Conservation (phyloP, 2,888 invertebrate genomes). For the Drosophila mettleri region DNA sequence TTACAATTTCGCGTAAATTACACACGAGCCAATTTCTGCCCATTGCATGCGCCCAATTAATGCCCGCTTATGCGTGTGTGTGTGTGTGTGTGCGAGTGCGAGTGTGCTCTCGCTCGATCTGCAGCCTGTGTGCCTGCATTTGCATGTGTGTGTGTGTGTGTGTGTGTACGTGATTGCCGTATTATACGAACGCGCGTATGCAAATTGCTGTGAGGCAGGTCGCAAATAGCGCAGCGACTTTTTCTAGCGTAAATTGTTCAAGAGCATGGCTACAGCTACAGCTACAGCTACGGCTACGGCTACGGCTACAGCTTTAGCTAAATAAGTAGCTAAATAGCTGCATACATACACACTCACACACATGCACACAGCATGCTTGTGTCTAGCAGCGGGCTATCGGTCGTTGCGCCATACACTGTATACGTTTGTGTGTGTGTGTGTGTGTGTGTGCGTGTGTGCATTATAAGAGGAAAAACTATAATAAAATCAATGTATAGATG, state of each 20-base stretch:
- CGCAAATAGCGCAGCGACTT: constrained; percentile 60
- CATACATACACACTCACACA: constrained; percentile 1
- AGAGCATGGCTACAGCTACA: constrained; percentile 52
- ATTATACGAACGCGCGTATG: constrained; percentile 54
- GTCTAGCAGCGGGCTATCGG: constrained; percentile 39
- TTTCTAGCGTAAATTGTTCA: constrained; percentile 50
- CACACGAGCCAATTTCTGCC: constrained; percentile 57
- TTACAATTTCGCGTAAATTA: constrained; percentile 58
- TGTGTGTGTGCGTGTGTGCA: not conserved
- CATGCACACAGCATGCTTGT: not conserved
- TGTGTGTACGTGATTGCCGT: constrained; percentile 21
- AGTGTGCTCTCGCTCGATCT: constrained; percentile 28
- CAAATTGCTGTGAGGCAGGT: constrained; percentile 75
- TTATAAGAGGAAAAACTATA: constrained; percentile 28
- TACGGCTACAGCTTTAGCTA: constrained; percentile 31
- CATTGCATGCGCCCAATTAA: constrained; percentile 53
- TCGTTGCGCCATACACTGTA: constrained; percentile 46
- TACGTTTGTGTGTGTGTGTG: too few species aligned
- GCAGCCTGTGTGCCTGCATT: constrained; percentile 10
- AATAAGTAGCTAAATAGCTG: constrained; percentile 31
- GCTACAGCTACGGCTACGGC: constrained; percentile 28
- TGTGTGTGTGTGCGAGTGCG: not conserved
- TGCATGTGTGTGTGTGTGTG: constrained; percentile 19
- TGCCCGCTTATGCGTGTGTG: constrained; percentile 23
- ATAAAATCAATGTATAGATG: constrained; percentile 55